These are phyloP conservation scores for Chrysopilus asiliformis DNA, from an alignment of 2,888 invertebrate species.

Conservation along the genomic window DNA sequence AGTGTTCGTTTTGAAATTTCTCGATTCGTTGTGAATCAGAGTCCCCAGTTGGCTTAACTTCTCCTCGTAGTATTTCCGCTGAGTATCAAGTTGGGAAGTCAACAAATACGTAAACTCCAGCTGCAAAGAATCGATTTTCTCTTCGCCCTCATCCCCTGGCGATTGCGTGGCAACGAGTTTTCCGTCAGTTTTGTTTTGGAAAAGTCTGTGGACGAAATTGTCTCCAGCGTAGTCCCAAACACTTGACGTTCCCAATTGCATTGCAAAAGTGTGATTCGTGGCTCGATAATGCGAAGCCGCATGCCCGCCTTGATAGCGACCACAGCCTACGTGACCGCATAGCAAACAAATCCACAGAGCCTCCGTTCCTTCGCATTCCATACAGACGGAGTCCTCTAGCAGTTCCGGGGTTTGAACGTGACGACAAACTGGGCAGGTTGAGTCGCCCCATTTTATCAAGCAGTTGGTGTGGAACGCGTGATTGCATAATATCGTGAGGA, in stretches of 20 bases:
- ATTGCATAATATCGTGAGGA: constrained; percentile 94
- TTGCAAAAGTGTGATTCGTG: constrained; percentile 93
- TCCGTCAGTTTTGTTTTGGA: constrained; percentile 94
- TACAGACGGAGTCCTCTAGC: constrained; percentile 43
- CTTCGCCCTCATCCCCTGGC: constrained; percentile 49
- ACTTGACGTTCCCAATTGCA: constrained; percentile 89
- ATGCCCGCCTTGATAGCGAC: constrained; percentile 79
- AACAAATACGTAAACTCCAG: constrained; percentile 92
- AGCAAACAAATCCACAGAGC: constrained; percentile 98
- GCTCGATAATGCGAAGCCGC: constrained; percentile 91
- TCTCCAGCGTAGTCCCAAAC: constrained; percentile 99
- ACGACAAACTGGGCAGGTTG: constrained; percentile 95
- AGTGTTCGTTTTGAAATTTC: constrained; percentile 41
- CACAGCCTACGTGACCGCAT: constrained; percentile 97
- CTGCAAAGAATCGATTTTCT: constrained; percentile 89
- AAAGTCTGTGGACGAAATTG: constrained; percentile 78
- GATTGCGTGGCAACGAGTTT: constrained; percentile 77
- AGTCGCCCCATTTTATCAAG: constrained; percentile 91
- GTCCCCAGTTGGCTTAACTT: constrained; percentile 46
- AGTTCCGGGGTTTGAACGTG: constrained; percentile 47
- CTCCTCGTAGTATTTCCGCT: constrained; percentile 84
- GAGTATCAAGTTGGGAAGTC: constrained; percentile 89
- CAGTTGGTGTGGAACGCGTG: constrained; percentile 96
- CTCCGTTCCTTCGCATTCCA: constrained; percentile 49
- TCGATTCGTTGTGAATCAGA: constrained; percentile 39